Evolutionary conservation across 2,113 vertebrate species (phyloP).

Genomic region (Oncorhynchus masou): DNA sequence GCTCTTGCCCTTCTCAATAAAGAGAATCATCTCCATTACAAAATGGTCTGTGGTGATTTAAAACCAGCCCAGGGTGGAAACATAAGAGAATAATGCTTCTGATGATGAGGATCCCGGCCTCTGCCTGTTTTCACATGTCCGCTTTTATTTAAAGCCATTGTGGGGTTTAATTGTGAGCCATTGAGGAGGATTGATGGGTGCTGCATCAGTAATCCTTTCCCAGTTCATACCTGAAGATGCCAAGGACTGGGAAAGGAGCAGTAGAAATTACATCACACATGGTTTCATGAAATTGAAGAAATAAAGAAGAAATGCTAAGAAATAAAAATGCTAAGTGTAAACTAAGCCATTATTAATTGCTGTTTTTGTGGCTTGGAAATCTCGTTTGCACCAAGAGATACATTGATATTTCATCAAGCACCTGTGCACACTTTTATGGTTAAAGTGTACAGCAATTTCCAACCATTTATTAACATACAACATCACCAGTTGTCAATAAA

Average conservation of each 20-base stretch:
- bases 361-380: not conserved
- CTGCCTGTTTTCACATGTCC: constrained; percentile 17
- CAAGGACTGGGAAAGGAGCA: constrained; percentile 2
- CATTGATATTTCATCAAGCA: not conserved
- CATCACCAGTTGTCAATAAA: not conserved
- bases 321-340: not conserved
- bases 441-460: not conserved
- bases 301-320: no score
- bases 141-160: constrained; percentile 21
- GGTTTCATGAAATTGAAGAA: not conserved
- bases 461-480: not conserved
- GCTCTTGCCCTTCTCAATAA: not conserved
- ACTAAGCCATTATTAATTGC: not conserved
- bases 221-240: constrained; percentile 4
- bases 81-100: constrained; percentile 15
- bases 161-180: constrained; percentile 27
- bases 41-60: constrained; percentile 9
- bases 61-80: constrained; percentile 12
- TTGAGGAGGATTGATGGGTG: constrained; percentile 29
- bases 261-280: not conserved
- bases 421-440: not conserved
- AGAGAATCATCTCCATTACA: constrained; percentile 8
- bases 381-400: not conserved
- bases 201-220: constrained; percentile 1
- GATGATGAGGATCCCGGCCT: constrained; percentile 22